These are phyloP conservation scores for Drosophila guanche DNA, from an alignment of 1,140 invertebrate genomes.

Conservation along the genomic window DNA sequence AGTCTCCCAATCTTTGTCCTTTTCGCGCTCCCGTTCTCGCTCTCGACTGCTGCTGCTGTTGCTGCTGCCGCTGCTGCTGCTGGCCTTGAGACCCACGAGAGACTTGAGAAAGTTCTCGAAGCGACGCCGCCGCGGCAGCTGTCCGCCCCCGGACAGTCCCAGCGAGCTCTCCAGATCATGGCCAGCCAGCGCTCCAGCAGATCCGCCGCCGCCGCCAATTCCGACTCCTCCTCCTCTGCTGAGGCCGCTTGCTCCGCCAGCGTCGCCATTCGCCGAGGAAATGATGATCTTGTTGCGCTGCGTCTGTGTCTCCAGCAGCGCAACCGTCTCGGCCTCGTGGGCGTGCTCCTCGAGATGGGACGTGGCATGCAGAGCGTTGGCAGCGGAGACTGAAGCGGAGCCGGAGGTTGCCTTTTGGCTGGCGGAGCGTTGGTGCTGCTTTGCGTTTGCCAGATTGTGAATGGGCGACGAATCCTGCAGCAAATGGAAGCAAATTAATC, in stretches of 20 bases:
- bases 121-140: constrained; percentile 69
- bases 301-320: constrained; percentile 76
- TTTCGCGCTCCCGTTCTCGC: constrained; percentile 3
- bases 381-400: constrained; percentile 24
- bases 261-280: constrained; percentile 54
- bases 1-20: constrained; percentile 7
- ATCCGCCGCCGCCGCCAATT: constrained; percentile 12
- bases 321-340: constrained; percentile 74
- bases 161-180: constrained; percentile 69
- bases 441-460: constrained; percentile 83
- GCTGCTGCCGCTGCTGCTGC: constrained; percentile 39
- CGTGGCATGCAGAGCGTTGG: constrained; percentile 62
- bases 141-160: constrained; percentile 58
- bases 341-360: constrained; percentile 43
- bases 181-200: constrained; percentile 16
- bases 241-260: constrained; percentile 36
- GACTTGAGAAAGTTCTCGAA: constrained; percentile 83
- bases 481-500: neutral
- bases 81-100: constrained; percentile 75
- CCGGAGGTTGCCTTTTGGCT: constrained; percentile 67
- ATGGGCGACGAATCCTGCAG: constrained; percentile 81
- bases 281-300: constrained; percentile 76
- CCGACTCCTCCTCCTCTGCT: constrained; percentile 27
- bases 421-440: constrained; percentile 78
- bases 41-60: constrained; percentile 37